phyloP scores from a whole-genome alignment of 2,888 invertebrate species.

The Pteria penguin region DNA sequence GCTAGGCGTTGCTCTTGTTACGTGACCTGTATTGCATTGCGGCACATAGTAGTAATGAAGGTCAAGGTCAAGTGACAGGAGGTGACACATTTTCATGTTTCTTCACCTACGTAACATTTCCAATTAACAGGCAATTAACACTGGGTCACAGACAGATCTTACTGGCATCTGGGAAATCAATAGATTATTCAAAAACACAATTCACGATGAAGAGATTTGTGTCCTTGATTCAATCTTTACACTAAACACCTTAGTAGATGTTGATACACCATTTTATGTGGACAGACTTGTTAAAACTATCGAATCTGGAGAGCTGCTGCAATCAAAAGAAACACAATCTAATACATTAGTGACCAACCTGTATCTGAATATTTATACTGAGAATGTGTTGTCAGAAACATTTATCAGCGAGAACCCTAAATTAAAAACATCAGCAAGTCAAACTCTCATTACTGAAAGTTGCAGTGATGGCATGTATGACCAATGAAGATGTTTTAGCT shows the following conservation, averaged over 20 bases:
- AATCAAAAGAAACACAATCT: not conserved
- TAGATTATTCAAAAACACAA: no score
- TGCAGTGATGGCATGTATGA: not conserved
- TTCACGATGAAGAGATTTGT: no score
- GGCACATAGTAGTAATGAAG: no score
- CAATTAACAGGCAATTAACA: no score
- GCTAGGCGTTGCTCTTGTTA: no score
- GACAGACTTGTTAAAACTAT: constrained; percentile 2
- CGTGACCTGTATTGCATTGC: no score
- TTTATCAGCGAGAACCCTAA: not conserved
- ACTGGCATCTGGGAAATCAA: no score
- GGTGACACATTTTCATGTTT: no score
- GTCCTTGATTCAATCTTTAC: not conserved
- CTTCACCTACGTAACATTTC: no score
- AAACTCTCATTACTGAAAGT: not conserved
- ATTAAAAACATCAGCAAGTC: not conserved
- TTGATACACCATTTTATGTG: not conserved
- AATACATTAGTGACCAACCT: not conserved
- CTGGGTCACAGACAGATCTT: no score
- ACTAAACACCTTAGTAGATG: not conserved
- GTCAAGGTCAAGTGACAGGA: no score
- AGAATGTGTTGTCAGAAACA: constrained; percentile 1
- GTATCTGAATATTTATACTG: not conserved
- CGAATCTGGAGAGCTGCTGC: not conserved
- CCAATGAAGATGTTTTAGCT: not conserved